These are phyloP conservation scores for Drosophila macrospina DNA, from an alignment of 2,888 invertebrate species.

Conservation along the genomic window DNA sequence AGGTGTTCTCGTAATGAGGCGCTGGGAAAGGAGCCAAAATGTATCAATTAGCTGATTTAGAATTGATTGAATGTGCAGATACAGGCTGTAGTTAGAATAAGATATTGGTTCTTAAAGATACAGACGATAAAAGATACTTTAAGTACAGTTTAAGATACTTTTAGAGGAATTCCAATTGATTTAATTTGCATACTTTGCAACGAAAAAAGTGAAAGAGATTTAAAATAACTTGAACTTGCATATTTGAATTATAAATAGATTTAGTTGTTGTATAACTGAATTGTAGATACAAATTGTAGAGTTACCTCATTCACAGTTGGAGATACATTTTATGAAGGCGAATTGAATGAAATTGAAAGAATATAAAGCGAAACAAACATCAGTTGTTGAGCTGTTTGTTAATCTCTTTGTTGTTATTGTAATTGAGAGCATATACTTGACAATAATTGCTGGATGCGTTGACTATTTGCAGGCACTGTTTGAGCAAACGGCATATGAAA, in stretches of 20 bases:
- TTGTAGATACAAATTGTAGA: background rate
- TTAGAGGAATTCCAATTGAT: background rate
- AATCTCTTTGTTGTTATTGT: constrained; percentile 24
- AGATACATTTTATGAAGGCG: background rate
- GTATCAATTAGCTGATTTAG: constrained; percentile 56
- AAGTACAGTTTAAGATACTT: background rate
- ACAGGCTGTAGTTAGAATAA: background rate
- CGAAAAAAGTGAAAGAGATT: too few relatives aligned
- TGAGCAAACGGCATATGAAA: constrained; percentile 45
- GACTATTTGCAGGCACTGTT: constrained; percentile 58
- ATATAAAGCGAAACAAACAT: constrained; percentile 13
- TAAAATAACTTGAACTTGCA: too few relatives aligned
- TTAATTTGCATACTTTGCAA: too few relatives aligned
- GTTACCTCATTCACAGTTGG: background rate
- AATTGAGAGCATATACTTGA: constrained; percentile 41
- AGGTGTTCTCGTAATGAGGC: constrained; percentile 28
- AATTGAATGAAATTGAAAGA: constrained; percentile 2
- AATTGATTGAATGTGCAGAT: constrained; percentile 38
- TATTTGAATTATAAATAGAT: too few relatives aligned
- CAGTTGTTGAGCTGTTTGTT: background rate
- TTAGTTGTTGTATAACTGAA: too few relatives aligned
- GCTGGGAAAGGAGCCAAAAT: constrained; percentile 21
- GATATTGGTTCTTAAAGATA: constrained; percentile 1
- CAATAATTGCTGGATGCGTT: constrained; percentile 47
- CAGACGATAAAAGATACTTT: background rate